phyloP scores from a whole-genome alignment of 2,888 invertebrate genomes.

The Argyresthia albistria region DNA sequence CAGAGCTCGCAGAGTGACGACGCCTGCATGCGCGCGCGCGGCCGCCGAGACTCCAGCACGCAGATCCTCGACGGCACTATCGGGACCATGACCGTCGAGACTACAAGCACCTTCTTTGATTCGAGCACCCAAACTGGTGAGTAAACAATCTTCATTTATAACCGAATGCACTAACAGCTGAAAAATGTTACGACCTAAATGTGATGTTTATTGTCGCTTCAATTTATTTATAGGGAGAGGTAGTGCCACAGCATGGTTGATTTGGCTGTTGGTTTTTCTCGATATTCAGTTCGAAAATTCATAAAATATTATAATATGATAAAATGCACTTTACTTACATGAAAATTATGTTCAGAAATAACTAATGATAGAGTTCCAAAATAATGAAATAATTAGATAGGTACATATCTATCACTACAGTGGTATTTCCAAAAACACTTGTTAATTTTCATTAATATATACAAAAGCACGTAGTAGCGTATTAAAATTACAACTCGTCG shows the following conservation, averaged over 20 bases:
- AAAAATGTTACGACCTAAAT: neutral
- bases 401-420: neutral
- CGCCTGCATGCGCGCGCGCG: conserved; percentile 76
- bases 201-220: no score
- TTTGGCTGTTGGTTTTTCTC: no score
- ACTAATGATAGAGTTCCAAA: no score
- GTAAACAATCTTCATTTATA: conserved; percentile 22
- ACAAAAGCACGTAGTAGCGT: neutral
- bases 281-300: no score
- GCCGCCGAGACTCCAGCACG: conserved; percentile 87
- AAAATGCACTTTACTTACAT: no score
- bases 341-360: no score
- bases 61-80: conserved; percentile 94
- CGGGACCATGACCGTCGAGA: conserved; percentile 94
- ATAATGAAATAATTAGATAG: no score
- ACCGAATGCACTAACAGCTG: neutral
- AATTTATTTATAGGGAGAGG: no score
- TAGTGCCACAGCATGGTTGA: no score
- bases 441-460: neutral
- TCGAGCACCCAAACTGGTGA: conserved; percentile 94
- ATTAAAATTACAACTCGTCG: neutral
- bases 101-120: conserved; percentile 93
- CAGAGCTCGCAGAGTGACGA: conserved; percentile 93
- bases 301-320: no score
- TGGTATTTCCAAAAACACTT: neutral